Evolutionary conservation across 2,888 invertebrate genomes (phyloP).

Genomic region (Himalopsyche tibetana): DNA sequence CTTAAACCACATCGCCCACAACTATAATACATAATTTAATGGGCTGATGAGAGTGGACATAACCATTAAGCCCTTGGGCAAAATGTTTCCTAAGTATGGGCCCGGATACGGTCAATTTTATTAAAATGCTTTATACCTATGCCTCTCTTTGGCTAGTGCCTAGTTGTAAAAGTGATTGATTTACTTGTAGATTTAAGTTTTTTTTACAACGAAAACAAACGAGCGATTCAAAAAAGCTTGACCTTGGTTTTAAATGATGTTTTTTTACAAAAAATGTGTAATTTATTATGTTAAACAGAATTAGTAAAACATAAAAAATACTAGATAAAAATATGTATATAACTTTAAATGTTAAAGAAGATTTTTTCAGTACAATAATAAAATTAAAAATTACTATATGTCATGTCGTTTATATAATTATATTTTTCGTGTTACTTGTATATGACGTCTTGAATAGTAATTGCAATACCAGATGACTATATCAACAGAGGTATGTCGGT

Average conservation of each 20-base stretch:
- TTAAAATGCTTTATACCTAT: neutral
- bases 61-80: too few species aligned
- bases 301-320: neutral
- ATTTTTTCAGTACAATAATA: too few species aligned
- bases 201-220: neutral
- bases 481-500: too few species aligned
- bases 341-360: neutral
- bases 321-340: neutral
- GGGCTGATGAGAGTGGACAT: too few species aligned
- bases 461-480: too few species aligned
- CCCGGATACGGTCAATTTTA: neutral
- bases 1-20: too few species aligned
- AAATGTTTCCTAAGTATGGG: neutral
- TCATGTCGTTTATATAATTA: too few species aligned
- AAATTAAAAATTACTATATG: too few species aligned
- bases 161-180: neutral
- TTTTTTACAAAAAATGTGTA: neutral
- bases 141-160: neutral
- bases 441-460: too few species aligned
- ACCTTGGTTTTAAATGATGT: neutral
- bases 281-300: neutral
- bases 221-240: neutral
- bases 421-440: too few species aligned
- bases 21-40: too few species aligned
- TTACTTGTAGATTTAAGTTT: constrained; percentile 14